Percentiles rank a stretch among this genome's conserved stretches.
phyloP scores from a whole-genome alignment of 1,140 invertebrate species.

The Fopius arisanus region DNA sequence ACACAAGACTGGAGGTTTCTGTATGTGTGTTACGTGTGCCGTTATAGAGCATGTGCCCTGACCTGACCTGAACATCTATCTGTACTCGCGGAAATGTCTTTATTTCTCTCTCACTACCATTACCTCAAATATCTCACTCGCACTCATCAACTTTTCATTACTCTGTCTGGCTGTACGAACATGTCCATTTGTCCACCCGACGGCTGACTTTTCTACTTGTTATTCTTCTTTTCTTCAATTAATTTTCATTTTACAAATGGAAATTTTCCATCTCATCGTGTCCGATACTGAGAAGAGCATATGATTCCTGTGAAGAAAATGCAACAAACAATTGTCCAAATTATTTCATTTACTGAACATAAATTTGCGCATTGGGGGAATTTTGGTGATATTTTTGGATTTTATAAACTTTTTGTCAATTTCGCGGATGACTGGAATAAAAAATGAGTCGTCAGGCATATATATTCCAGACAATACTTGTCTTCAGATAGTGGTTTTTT shows the following conservation, averaged over 20 bases:
- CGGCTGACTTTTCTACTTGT: background rate
- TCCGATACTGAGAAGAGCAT: too few species aligned
- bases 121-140: constrained; percentile 12
- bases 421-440: too few species aligned
- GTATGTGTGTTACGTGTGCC: constrained; percentile 44
- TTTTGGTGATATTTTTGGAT: too few species aligned
- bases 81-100: constrained; percentile 21
- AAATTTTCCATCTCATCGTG: background rate
- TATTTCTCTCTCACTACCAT: background rate
- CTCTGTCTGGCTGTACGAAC: background rate
- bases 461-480: too few species aligned
- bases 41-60: constrained; percentile 57
- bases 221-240: background rate
- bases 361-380: too few species aligned
- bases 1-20: constrained; percentile 3
- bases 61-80: constrained; percentile 36
- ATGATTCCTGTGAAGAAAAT: too few species aligned
- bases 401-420: too few species aligned
- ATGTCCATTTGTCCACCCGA: constrained; percentile 25
- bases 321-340: too few species aligned
- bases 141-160: background rate
- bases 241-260: background rate
- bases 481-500: too few species aligned
- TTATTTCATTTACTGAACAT: too few species aligned
- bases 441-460: too few species aligned